A percentile compares a stretch with the other conserved stretches of the same genome.
Evolutionary conservation across 2,888 invertebrate genomes (phyloP).

Genomic region (Troides aeacus): DNA sequence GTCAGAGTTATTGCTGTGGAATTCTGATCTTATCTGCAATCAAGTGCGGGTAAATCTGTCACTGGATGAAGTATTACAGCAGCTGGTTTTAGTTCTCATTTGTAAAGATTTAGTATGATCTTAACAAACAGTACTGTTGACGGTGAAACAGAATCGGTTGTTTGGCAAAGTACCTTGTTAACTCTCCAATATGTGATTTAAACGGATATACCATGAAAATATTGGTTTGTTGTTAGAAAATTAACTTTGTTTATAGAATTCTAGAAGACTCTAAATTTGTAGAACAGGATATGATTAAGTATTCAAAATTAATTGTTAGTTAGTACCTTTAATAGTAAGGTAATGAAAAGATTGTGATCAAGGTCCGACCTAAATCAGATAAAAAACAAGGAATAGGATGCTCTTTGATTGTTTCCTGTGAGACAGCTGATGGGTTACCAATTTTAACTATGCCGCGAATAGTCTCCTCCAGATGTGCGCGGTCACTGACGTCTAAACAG

Average conservation of each 20-base stretch:
- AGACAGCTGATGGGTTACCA: constrained; percentile 27
- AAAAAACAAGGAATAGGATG: not conserved
- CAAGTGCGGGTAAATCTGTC: constrained; percentile 31
- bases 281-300: too few species aligned
- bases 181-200: too few species aligned
- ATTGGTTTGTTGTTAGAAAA: too few species aligned
- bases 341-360: too few species aligned
- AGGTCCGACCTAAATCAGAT: too few species aligned
- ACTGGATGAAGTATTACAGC: constrained; percentile 23
- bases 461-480: constrained; percentile 32
- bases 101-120: constrained; percentile 9
- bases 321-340: too few species aligned
- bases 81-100: constrained; percentile 11
- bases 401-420: constrained; percentile 25
- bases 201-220: too few species aligned
- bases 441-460: constrained; percentile 34
- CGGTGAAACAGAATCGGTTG: not conserved
- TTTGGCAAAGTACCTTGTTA: too few species aligned
- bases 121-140: not conserved
- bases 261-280: too few species aligned
- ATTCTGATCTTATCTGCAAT: constrained; percentile 29
- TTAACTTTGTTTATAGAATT: too few species aligned
- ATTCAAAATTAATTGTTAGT: too few species aligned
- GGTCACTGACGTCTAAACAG: constrained; percentile 8
- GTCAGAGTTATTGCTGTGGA: constrained; percentile 21